Conservation (phyloP, 2,113 vertebrate species). For the Ariopsis seemanni region DNA sequence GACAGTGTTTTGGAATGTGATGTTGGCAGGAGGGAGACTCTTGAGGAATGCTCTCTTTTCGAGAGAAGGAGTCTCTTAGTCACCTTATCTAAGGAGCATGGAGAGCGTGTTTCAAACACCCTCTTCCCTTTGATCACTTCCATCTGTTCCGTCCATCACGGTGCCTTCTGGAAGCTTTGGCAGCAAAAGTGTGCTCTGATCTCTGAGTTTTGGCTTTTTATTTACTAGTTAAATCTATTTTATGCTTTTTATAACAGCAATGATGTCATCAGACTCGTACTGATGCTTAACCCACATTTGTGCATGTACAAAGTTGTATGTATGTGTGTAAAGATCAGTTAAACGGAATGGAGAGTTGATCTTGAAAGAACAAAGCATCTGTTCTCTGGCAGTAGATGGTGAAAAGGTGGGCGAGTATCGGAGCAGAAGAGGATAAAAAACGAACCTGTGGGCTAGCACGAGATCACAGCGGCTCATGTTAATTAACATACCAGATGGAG, state of each 20-base stretch:
- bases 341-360: constrained; percentile 31
- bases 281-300: neutral
- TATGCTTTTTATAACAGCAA: constrained; percentile 45
- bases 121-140: constrained; percentile 24
- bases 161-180: neutral
- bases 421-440: constrained; percentile 52
- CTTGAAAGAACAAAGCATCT: constrained; percentile 48
- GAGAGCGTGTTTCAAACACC: neutral
- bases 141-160: constrained; percentile 30
- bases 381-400: constrained; percentile 38
- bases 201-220: neutral
- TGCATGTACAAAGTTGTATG: neutral
- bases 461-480: constrained; percentile 44
- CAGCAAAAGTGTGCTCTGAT: constrained; percentile 20
- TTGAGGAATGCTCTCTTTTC: constrained; percentile 12
- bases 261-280: constrained; percentile 41
- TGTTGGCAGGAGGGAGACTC: constrained; percentile 5
- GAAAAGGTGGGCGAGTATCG: constrained; percentile 38
- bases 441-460: constrained; percentile 49
- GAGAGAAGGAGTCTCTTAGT: neutral
- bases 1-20: constrained; percentile 28
- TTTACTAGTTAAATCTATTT: constrained; percentile 55
- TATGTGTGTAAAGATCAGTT: constrained; percentile 11
- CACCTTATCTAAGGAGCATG: constrained; percentile 25
- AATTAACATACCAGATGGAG: constrained; percentile 48